A percentile compares a stretch with the other conserved stretches of the same genome.
Conservation (phyloP, 2,888 invertebrate genomes). For the Gymnosoma rotundatum region DNA sequence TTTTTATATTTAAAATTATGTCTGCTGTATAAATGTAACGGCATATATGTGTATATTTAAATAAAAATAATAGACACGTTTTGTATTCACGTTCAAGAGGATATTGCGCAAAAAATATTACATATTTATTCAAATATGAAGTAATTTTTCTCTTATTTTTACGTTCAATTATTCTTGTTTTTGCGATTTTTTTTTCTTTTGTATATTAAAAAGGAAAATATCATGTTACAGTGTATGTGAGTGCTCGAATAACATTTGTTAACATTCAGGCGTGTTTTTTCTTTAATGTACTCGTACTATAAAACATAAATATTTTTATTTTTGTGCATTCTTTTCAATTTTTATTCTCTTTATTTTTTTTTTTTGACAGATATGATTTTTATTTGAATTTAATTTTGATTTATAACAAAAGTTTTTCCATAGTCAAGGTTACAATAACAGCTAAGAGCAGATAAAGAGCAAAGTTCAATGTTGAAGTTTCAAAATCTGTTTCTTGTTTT, state of each 20-base stretch:
- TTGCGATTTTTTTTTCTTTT: slow-evolving; percentile 30
- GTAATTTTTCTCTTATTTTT: background rate
- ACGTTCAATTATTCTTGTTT: slow-evolving; percentile 23
- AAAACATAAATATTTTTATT: slow-evolving; percentile 26
- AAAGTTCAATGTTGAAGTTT: background rate
- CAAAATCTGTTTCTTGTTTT: no score
- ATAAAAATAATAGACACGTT: no score
- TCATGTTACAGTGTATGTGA: background rate
- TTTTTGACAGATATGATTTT: slow-evolving; percentile 29
- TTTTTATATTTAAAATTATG: no score
- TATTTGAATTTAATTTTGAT: slow-evolving; percentile 57
- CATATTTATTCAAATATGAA: no score
- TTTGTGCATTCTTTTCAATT: slow-evolving; percentile 8
- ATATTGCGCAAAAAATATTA: no score
- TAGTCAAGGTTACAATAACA: slow-evolving; percentile 1
- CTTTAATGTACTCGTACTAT: slow-evolving; percentile 9
- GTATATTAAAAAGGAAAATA: slow-evolving; percentile 21
- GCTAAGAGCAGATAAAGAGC: background rate
- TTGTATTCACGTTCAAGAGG: no score
- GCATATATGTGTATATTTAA: no score
- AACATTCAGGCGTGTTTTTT: background rate
- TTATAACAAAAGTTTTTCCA: slow-evolving; percentile 7
- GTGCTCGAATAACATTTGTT: slow-evolving; percentile 9
- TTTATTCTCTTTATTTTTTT: background rate
- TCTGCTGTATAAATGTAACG: no score